These are phyloP conservation scores for Metopia argyrocephala DNA, from an alignment of 2,888 invertebrate species.

Conservation along the genomic window DNA sequence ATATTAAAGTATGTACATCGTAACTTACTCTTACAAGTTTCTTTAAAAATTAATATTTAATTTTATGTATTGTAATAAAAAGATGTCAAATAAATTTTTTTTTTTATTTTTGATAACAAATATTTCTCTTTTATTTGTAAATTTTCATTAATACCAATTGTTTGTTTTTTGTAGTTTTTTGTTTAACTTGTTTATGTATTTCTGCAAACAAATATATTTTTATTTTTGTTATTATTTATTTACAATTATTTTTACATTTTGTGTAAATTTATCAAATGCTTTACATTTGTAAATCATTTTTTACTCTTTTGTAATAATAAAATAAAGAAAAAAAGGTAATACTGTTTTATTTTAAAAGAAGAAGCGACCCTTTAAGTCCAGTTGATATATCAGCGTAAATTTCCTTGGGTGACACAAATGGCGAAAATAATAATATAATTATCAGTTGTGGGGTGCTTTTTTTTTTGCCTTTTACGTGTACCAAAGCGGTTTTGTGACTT, in stretches of 20 bases:
- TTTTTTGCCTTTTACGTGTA: too few relatives aligned
- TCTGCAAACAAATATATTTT: not conserved
- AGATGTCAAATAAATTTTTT: not conserved
- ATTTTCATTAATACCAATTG: not conserved
- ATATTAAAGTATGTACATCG: slow-evolving; percentile 3
- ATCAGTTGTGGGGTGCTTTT: too few relatives aligned
- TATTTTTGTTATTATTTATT: slow-evolving; percentile 56
- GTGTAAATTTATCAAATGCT: slow-evolving; percentile 29
- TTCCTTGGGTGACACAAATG: too few relatives aligned
- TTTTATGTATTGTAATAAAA: not conserved
- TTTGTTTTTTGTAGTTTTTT: slow-evolving; percentile 5
- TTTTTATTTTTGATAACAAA: slow-evolving; percentile 6
- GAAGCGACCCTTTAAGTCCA: too few relatives aligned
- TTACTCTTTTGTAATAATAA: slow-evolving; percentile 43
- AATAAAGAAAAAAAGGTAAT: slow-evolving; percentile 28
- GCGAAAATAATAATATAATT: too few relatives aligned
- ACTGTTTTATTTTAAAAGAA: not conserved
- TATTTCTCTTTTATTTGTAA: slow-evolving; percentile 7
- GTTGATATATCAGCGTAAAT: too few relatives aligned
- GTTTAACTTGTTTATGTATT: not conserved
- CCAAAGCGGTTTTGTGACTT: too few relatives aligned
- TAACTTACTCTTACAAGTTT: not conserved
- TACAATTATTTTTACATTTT: slow-evolving; percentile 39
- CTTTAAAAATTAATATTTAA: not conserved
- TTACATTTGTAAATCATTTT: slow-evolving; percentile 44